Evolutionary conservation across 2,113 vertebrate species (phyloP).

Genomic region (Ariopsis seemanni): DNA sequence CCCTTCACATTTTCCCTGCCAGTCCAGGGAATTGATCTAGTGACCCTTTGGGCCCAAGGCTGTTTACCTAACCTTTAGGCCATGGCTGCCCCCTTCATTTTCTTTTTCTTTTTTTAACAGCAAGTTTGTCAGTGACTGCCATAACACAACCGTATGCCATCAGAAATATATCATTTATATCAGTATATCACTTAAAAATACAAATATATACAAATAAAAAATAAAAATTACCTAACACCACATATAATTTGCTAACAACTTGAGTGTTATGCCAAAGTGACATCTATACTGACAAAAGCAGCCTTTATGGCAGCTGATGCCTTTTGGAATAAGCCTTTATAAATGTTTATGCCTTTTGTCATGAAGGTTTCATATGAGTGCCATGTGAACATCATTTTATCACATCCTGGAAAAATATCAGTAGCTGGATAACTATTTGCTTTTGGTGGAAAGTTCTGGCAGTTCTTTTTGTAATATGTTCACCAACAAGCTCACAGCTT

Average conservation of each 20-base stretch:
- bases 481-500: too few relatives aligned
- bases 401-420: not conserved
- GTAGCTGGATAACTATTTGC: not conserved
- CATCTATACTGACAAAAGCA: not conserved
- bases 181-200: not conserved
- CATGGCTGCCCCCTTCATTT: too few relatives aligned
- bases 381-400: not conserved
- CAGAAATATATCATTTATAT: not conserved
- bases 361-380: not conserved
- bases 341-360: not conserved
- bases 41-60: too few relatives aligned
- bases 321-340: not conserved
- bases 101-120: too few relatives aligned
- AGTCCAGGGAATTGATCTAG: too few relatives aligned
- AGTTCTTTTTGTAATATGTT: not conserved
- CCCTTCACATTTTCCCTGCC: too few relatives aligned
- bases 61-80: too few relatives aligned
- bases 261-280: not conserved
- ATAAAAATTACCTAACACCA: not conserved
- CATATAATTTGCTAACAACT: not conserved
- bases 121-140: not conserved
- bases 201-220: not conserved
- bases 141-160: not conserved
- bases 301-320: not conserved
- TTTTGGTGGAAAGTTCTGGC: not conserved